These are phyloP conservation scores for Macrotrachela quadricornifera DNA, from an alignment of 1,140 invertebrate genomes.

Conservation along the genomic window DNA sequence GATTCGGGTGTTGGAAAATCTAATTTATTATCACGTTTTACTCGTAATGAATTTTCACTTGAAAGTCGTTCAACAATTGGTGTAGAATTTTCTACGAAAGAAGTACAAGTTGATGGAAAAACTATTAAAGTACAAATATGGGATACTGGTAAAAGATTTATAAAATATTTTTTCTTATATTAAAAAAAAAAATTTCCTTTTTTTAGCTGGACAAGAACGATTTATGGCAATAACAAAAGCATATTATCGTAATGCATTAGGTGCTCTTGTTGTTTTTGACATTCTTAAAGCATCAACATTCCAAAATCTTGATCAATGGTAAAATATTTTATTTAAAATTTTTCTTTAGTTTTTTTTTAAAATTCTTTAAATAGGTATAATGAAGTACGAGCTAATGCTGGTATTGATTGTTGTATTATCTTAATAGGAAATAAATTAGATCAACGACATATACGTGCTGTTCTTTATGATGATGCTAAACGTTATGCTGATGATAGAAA, in stretches of 20 bases:
- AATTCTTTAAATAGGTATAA: constrained; percentile 6
- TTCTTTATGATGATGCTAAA: constrained; percentile 10
- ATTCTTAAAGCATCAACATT: constrained; percentile 20
- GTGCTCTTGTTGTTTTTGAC: constrained; percentile 22
- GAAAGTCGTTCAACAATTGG: constrained; percentile 11
- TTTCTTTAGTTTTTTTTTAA: too few relatives aligned
- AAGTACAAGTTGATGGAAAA: constrained; percentile 61
- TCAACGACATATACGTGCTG: constrained; percentile 17
- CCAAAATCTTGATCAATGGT: constrained; percentile 21
- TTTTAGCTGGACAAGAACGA: constrained; percentile 4
- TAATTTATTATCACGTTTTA: constrained; percentile 10
- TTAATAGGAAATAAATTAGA: constrained; percentile 29
- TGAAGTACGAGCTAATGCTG: constrained; percentile 28
- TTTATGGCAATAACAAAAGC: not conserved
- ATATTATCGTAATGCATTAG: constrained; percentile 18
- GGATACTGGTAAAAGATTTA: constrained; percentile 15
- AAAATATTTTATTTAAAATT: constrained; percentile 7
- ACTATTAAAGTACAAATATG: constrained; percentile 62
- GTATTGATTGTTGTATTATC: constrained; percentile 31
- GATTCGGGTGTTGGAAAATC: constrained; percentile 12
- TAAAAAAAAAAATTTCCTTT: too few relatives aligned
- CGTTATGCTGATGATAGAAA: constrained; percentile 8
- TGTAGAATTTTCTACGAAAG: constrained; percentile 36
- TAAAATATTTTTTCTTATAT: too few relatives aligned
- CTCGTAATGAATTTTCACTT: constrained; percentile 9